These are phyloP conservation scores for Chrysotoxum bicinctum DNA, from an alignment of 2,888 invertebrate species.

Conservation along the genomic window DNA sequence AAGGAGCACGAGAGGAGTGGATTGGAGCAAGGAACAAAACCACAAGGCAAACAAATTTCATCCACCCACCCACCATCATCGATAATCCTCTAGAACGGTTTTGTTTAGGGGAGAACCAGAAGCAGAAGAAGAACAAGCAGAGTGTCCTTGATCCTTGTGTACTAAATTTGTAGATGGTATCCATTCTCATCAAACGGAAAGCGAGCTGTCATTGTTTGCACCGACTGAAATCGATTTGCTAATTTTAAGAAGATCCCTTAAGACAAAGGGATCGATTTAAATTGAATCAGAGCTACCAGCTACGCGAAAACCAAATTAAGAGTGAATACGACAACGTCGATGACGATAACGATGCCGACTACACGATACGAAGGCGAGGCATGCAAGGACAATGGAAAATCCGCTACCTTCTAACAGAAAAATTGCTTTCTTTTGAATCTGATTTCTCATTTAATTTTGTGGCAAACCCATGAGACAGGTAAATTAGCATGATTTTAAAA, in stretches of 20 bases:
- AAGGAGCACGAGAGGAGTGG: not conserved
- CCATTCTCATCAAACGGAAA: conserved; percentile 22
- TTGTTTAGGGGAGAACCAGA: not conserved
- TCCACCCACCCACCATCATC: conserved; percentile 37
- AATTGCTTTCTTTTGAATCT: conserved; percentile 25
- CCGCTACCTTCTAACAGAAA: not conserved
- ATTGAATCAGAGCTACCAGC: conserved; percentile 57
- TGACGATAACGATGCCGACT: not conserved
- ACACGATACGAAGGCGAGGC: not conserved
- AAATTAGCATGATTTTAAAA: conserved; percentile 61
- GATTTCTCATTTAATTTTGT: conserved; percentile 47
- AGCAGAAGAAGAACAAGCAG: not conserved
- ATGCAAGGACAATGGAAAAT: not conserved
- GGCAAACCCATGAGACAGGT: conserved; percentile 61
- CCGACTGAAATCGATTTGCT: conserved; percentile 68
- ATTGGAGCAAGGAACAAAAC: conserved; percentile 45
- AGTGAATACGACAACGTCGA: conserved; percentile 30
- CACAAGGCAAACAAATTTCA: conserved; percentile 63
- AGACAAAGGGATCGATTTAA: conserved; percentile 70
- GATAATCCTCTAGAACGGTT: conserved; percentile 39
- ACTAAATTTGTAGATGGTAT: conserved; percentile 39
- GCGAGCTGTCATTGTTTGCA: conserved; percentile 53
- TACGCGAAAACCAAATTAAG: conserved; percentile 63
- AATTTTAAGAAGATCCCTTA: conserved; percentile 61
- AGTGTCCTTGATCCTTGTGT: conserved; percentile 29